Evolutionary conservation across 2,113 vertebrate genomes (phyloP).

Genomic region (Emydocephalus ijimae): DNA sequence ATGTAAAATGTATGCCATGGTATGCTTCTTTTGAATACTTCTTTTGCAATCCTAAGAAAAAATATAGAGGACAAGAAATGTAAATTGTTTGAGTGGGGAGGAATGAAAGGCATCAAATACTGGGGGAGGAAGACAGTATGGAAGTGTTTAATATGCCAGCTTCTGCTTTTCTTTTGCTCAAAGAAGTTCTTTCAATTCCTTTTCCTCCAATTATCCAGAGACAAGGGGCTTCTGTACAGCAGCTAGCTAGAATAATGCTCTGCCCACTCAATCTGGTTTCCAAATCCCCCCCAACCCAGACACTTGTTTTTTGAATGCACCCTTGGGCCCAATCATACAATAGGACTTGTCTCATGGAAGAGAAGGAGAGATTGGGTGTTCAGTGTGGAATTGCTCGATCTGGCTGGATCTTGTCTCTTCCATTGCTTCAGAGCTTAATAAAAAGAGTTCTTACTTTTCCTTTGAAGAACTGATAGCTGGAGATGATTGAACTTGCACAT

Average conservation of each 20-base stretch:
- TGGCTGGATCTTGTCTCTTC: background rate
- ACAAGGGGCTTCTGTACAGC: slow-evolving; percentile 36
- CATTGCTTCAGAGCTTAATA: background rate
- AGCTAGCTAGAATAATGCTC: background rate
- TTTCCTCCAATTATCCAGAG: slow-evolving; percentile 40
- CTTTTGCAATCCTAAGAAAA: background rate
- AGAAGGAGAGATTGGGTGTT: background rate
- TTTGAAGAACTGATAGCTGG: background rate
- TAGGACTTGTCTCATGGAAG: background rate
- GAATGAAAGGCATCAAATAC: background rate
- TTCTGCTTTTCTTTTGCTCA: slow-evolving; percentile 32
- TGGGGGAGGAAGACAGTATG: background rate
- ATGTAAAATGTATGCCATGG: background rate
- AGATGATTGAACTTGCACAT: background rate
- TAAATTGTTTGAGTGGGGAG: slow-evolving; percentile 8
- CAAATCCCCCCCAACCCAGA: background rate
- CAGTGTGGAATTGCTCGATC: background rate
- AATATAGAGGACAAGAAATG: background rate
- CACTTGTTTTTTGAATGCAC: slow-evolving; percentile 13
- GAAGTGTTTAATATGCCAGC: slow-evolving; percentile 20
- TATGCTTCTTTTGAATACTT: background rate
- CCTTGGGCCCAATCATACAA: background rate
- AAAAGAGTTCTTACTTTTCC: background rate
- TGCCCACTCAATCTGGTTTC: background rate
- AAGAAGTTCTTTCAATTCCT: slow-evolving; percentile 7